Conservation (phyloP, 1,140 invertebrate genomes). For the Fopius arisanus region DNA sequence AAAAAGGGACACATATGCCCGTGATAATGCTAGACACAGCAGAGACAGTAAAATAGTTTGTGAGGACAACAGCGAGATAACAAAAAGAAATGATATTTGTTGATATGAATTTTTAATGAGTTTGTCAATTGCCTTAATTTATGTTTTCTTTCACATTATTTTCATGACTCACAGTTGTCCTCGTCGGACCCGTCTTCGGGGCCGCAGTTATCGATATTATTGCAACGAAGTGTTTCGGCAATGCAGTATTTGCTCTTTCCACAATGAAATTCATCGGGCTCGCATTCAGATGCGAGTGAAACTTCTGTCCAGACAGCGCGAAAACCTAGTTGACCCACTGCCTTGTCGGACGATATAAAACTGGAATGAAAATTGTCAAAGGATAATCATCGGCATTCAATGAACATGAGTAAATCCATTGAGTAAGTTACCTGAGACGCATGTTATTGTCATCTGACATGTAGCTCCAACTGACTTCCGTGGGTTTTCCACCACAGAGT, state of each 20-base stretch:
- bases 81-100: neutral
- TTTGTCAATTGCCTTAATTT: neutral
- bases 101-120: neutral
- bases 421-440: conserved; percentile 74
- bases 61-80: neutral
- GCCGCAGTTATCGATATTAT: conserved; percentile 83
- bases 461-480: conserved; percentile 79
- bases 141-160: conserved; percentile 56
- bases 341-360: conserved; percentile 85
- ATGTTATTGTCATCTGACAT: conserved; percentile 85
- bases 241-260: conserved; percentile 80
- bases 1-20: neutral
- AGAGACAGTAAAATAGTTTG: conserved; percentile 6
- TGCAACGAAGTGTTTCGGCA: conserved; percentile 77
- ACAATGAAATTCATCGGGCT: conserved; percentile 71
- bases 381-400: too few relatives aligned
- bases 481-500: conserved; percentile 85
- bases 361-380: conserved; percentile 66
- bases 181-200: conserved; percentile 81
- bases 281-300: conserved; percentile 65
- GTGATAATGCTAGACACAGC: conserved; percentile 10
- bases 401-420: too few relatives aligned
- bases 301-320: conserved; percentile 90
- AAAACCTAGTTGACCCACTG: conserved; percentile 82
- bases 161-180: conserved; percentile 77